Conservation (phyloP, 2,888 invertebrate species). For the Pseudanteris insignis region DNA sequence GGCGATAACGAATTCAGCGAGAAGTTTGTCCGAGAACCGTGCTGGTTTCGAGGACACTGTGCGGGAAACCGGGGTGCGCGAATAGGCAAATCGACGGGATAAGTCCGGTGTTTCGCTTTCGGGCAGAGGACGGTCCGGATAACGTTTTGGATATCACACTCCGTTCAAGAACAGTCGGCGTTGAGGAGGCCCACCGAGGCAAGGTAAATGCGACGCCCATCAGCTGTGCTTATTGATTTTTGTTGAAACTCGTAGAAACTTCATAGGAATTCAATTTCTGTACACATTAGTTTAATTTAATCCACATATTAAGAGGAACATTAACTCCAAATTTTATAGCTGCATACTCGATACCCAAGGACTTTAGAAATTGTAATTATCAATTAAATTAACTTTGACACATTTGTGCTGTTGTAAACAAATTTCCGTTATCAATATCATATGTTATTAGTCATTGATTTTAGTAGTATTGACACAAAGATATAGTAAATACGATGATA, state of each 20-base stretch:
- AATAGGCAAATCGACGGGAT: slow-evolving; percentile 47
- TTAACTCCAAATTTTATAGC: no score
- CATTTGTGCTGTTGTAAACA: no score
- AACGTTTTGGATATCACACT: slow-evolving; percentile 51
- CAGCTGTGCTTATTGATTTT: slow-evolving; percentile 40
- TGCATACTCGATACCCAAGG: slow-evolving; percentile 8
- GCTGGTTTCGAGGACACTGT: slow-evolving; percentile 29
- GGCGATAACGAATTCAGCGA: not conserved
- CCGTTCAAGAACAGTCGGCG: slow-evolving; percentile 60
- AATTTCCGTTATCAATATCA: no score
- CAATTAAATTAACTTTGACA: no score
- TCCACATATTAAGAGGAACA: no score
- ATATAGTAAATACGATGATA: no score
- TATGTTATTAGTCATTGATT: no score
- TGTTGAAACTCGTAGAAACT: no score
- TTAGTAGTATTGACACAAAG: no score
- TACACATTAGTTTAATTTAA: no score
- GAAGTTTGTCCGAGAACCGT: slow-evolving; percentile 27
- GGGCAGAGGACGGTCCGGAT: slow-evolving; percentile 51
- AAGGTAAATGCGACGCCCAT: slow-evolving; percentile 39
- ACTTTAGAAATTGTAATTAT: slow-evolving; percentile 9
- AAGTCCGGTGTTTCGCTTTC: slow-evolving; percentile 47
- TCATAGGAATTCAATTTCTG: no score
- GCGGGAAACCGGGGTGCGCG: slow-evolving; percentile 46
- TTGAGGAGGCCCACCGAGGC: slow-evolving; percentile 39